Evolutionary conservation across 1,140 invertebrate genomes (phyloP).

Genomic region (Galendromus occidentalis): DNA sequence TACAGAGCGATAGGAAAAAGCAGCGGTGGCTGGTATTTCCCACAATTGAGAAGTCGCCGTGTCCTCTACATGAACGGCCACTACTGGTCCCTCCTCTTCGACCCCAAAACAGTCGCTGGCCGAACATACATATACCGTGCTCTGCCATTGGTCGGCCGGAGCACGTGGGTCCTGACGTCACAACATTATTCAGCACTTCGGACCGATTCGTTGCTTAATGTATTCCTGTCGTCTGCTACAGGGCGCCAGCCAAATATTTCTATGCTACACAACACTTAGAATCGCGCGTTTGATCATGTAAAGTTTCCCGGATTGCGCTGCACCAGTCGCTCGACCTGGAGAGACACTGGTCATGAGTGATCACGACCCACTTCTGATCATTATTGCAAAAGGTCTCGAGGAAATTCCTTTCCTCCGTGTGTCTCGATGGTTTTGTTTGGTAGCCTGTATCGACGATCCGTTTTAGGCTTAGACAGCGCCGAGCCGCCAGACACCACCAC

Average conservation of each 20-base stretch:
- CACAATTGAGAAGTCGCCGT: background rate
- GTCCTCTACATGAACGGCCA: background rate
- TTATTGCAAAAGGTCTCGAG: too few species aligned
- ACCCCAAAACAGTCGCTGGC: slow-evolving; percentile 3
- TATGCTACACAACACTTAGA: too few species aligned
- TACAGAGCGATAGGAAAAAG: background rate
- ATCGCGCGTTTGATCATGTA: too few species aligned
- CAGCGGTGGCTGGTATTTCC: background rate
- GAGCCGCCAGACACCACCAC: too few species aligned
- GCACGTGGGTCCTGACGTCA: slow-evolving; percentile 10
- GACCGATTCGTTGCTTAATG: slow-evolving; percentile 10
- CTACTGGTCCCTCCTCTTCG: background rate
- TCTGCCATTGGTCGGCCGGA: background rate
- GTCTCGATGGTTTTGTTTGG: too few species aligned
- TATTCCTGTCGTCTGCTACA: slow-evolving; percentile 6
- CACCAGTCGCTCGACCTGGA: too few species aligned
- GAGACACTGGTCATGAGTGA: background rate
- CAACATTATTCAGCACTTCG: slow-evolving; percentile 8
- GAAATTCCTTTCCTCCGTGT: too few species aligned
- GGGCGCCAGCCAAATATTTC: background rate
- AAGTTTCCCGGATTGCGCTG: too few species aligned
- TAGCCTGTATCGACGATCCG: too few species aligned
- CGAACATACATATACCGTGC: slow-evolving; percentile 8
- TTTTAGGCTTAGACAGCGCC: too few species aligned
- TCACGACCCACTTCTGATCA: background rate